A percentile compares a stretch with the other conserved stretches of the same genome.
These are phyloP conservation scores for Bovichtus diacanthus DNA, from an alignment of 2,797 vertebrate species.

Conservation along the genomic window DNA sequence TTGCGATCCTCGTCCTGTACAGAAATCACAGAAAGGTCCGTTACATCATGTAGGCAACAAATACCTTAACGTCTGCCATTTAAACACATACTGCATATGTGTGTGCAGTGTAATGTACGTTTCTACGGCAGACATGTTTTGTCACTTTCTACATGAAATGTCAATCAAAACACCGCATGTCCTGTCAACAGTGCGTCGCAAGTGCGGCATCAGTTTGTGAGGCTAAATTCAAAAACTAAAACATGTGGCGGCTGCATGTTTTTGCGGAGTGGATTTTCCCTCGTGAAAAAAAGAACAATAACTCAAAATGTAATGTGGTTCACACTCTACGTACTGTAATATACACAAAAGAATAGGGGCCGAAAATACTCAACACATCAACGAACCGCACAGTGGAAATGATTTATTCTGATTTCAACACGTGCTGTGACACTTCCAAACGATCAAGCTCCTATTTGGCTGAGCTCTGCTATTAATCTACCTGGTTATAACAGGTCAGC, in stretches of 20 bases:
- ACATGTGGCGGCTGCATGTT: slow-evolving; percentile 21
- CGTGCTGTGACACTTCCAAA: no score
- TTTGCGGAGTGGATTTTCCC: slow-evolving; percentile 32
- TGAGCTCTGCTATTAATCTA: slow-evolving; percentile 58
- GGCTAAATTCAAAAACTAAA: slow-evolving; percentile 45
- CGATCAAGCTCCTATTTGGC: background rate
- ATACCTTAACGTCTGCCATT: background rate
- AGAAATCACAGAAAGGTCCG: slow-evolving; percentile 2
- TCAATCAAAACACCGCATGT: slow-evolving; percentile 20
- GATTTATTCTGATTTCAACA: background rate
- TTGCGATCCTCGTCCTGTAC: slow-evolving; percentile 97
- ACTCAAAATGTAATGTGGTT: slow-evolving; percentile 5
- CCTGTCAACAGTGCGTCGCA: slow-evolving; percentile 12
- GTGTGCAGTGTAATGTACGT: background rate
- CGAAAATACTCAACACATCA: background rate
- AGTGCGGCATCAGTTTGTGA: slow-evolving; percentile 21
- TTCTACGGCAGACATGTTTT: background rate
- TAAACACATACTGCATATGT: background rate
- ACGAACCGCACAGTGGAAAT: background rate
- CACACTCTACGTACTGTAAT: background rate
- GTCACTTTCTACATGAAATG: background rate
- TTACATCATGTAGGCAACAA: background rate
- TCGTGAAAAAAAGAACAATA: slow-evolving; percentile 22
- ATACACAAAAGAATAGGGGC: background rate
- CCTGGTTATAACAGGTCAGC: slow-evolving; percentile 98